These are phyloP conservation scores for Zaprionus bogoriensis DNA, from an alignment of 2,888 invertebrate species.

Conservation along the genomic window DNA sequence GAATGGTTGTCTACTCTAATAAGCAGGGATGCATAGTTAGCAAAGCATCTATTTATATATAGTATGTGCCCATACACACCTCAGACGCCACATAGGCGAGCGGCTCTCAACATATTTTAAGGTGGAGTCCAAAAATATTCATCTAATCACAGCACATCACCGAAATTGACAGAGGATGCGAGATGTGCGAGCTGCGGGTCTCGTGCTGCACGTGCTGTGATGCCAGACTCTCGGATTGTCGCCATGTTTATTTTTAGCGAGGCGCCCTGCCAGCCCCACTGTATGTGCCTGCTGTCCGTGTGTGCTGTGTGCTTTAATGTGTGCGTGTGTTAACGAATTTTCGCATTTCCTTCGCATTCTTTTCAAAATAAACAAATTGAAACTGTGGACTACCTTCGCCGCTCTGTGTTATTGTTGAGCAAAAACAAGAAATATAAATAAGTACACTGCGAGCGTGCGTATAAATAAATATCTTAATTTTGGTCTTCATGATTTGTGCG, in stretches of 20 bases:
- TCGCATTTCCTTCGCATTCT: slow-evolving; percentile 50
- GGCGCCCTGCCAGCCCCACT: slow-evolving; percentile 15
- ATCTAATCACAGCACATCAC: slow-evolving; percentile 14
- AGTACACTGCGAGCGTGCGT: slow-evolving; percentile 1
- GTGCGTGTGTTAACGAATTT: slow-evolving; percentile 34
- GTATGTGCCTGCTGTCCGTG: not conserved
- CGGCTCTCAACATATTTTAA: not conserved
- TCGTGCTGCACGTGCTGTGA: slow-evolving; percentile 50
- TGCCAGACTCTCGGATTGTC: slow-evolving; percentile 28
- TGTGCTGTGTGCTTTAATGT: not conserved
- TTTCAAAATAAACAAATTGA: slow-evolving; percentile 51
- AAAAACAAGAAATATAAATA: slow-evolving; percentile 45
- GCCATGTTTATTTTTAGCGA: slow-evolving; percentile 32
- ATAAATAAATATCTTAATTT: slow-evolving; percentile 20
- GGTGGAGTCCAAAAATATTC: slow-evolving; percentile 35
- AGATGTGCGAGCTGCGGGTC: slow-evolving; percentile 11
- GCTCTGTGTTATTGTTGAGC: slow-evolving; percentile 41
- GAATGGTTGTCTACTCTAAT: not conserved
- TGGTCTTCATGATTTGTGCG: slow-evolving; percentile 15
- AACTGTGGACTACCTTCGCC: slow-evolving; percentile 36
- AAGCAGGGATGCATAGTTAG: not conserved
- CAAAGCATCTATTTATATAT: not conserved
- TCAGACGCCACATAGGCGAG: not conserved
- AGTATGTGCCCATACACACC: not conserved
- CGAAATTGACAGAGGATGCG: slow-evolving; percentile 1